Percentiles rank a stretch among this genome's conserved stretches.
Evolutionary conservation across 2,888 invertebrate species (phyloP).

Genomic region (Torymus tubicola): DNA sequence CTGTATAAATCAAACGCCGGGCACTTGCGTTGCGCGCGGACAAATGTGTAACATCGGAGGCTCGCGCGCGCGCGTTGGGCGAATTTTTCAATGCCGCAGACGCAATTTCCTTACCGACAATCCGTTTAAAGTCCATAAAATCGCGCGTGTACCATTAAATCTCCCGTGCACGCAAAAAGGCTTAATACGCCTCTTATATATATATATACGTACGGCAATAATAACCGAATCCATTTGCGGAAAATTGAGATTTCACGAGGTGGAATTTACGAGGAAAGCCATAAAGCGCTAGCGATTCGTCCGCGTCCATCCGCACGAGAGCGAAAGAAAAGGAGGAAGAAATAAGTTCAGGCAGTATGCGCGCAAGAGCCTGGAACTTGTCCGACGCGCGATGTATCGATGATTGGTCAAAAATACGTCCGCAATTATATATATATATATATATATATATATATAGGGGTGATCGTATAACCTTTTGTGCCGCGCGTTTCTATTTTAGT

Average conservation of each 20-base stretch:
- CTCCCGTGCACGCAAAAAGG: slow-evolving; percentile 13
- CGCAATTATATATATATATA: too few relatives aligned
- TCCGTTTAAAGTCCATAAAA: slow-evolving; percentile 41
- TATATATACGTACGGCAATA: slow-evolving; percentile 13
- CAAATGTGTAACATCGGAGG: not conserved
- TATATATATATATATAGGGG: too few relatives aligned
- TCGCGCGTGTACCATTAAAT: slow-evolving; percentile 28
- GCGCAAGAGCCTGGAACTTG: not conserved
- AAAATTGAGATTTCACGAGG: slow-evolving; percentile 53
- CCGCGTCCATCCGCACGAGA: not conserved
- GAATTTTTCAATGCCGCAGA: slow-evolving; percentile 18
- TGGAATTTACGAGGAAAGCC: slow-evolving; percentile 43
- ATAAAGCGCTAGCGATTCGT: slow-evolving; percentile 11
- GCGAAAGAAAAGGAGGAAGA: not conserved
- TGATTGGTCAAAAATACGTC: not conserved
- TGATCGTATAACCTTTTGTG: too few relatives aligned
- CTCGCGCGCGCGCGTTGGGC: not conserved
- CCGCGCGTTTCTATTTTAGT: too few relatives aligned
- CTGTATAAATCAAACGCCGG: too few relatives aligned
- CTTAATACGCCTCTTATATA: slow-evolving; percentile 39
- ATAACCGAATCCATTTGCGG: slow-evolving; percentile 36
- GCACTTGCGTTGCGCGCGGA: not conserved
- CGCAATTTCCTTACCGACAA: slow-evolving; percentile 28
- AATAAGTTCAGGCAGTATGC: slow-evolving; percentile 19
- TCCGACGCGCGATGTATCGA: slow-evolving; percentile 22